Evolutionary conservation across 2,113 vertebrate species (phyloP).

Genomic region (Rhizomys pruinosus): DNA sequence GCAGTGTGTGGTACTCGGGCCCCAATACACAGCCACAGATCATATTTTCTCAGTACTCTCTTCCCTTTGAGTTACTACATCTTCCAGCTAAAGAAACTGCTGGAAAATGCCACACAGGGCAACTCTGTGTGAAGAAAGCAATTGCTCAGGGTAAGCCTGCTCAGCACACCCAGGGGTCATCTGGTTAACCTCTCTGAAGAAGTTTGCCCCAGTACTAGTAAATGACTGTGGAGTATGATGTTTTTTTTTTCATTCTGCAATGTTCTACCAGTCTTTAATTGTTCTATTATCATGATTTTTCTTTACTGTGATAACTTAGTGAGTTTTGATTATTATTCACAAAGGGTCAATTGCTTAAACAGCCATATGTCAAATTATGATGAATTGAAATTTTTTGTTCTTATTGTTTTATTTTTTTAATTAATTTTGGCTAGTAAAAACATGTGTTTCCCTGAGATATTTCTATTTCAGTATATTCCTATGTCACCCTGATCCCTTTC

Average conservation of each 20-base stretch:
- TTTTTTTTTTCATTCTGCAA: not conserved
- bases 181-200: not conserved
- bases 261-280: not conserved
- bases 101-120: not conserved
- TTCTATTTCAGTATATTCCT: too few species aligned
- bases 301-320: not conserved
- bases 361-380: not conserved
- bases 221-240: not conserved
- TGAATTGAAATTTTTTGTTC: not conserved
- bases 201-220: not conserved
- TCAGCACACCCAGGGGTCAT: not conserved
- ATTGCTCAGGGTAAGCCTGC: not conserved
- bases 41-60: not conserved
- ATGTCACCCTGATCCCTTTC: too few species aligned
- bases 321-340: not conserved
- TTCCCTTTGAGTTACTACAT: not conserved
- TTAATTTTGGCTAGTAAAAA: too few species aligned
- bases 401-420: not conserved
- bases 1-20: too few species aligned
- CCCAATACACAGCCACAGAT: constrained; percentile 12
- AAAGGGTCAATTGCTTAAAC: not conserved
- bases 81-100: not conserved
- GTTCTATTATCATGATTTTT: not conserved
- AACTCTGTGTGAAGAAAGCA: not conserved
- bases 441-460: too few species aligned